Percentiles rank a stretch among this genome's conserved stretches.
phyloP scores from a whole-genome alignment of 2,888 invertebrate genomes.

The Idaea straminata region DNA sequence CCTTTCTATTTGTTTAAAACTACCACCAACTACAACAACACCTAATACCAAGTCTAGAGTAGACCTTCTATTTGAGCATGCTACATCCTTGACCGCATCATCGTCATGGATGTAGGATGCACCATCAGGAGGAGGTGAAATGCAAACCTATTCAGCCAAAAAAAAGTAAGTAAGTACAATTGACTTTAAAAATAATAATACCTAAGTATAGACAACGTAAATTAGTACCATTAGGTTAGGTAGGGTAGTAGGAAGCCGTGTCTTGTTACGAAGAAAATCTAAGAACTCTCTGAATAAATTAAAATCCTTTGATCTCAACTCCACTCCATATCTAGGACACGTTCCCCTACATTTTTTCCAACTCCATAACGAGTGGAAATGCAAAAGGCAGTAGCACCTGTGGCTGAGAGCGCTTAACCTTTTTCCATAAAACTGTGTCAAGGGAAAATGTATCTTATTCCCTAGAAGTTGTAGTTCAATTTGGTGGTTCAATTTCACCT shows the following conservation, averaged over 20 bases:
- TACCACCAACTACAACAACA: too few species aligned
- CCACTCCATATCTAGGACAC: neutral
- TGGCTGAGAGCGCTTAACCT: slow-evolving; percentile 38
- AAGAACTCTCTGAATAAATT: neutral
- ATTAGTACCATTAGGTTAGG: neutral
- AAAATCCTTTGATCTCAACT: neutral
- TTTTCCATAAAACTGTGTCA: slow-evolving; percentile 9
- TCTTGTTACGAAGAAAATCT: neutral
- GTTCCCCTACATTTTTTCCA: slow-evolving; percentile 15
- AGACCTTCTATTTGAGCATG: too few species aligned
- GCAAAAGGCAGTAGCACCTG: slow-evolving; percentile 40
- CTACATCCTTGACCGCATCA: too few species aligned
- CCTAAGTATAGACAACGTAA: too few species aligned
- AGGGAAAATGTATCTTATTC: slow-evolving; percentile 8
- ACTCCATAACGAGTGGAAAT: slow-evolving; percentile 30
- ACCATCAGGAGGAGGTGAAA: too few species aligned
- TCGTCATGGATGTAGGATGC: too few species aligned
- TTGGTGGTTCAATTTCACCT: neutral
- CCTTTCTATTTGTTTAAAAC: too few species aligned
- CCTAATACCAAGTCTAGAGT: too few species aligned
- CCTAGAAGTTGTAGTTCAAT: neutral
- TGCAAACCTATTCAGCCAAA: too few species aligned
- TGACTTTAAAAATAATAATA: too few species aligned
- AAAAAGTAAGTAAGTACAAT: too few species aligned
- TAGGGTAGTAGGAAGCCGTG: neutral